Evolutionary conservation across 2,113 vertebrate species (phyloP), one percentile per base, ranked within the genome.

Genomic region (Pterophyllum scalare): DNA sequence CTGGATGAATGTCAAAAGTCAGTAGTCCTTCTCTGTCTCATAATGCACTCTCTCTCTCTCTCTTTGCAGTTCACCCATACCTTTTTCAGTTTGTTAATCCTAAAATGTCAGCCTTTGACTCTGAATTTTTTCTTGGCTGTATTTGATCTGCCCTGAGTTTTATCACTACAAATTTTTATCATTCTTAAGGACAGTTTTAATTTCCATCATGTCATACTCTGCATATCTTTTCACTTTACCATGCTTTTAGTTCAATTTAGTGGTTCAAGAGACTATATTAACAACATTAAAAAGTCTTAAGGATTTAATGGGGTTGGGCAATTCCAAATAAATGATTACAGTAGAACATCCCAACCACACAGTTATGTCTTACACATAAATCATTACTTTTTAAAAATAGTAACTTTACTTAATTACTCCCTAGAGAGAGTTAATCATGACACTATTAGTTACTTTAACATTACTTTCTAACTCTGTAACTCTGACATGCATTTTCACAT

Each of bases 1-100:
- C 92, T 99, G 85, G 98, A 99, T 3, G 98, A 99, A 89, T 99
- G 98, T 90, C 98, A 99, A 86, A 96, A 91, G 96, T 96, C 59
- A 94, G 94, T 89, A 46, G 7, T 57, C 64, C 0, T 31, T 46
- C 33, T 24, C 12, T 57, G 15, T 35, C 12, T 4, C 26, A 5
- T 22, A 38, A 59, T 26, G 46, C 15, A 6, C 28, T 26, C n/a
- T 52, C 33, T 33, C 31, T 33, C 31, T 13, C 49, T 20, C 19
- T 70, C 49, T 31, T 52, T n/a, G 17, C 40, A 15, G 3, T 67
- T 67, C 0, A 22, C 62, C 43, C 4, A 6, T 10, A 7, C 15
- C 24, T 13, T 22, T 67, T 56, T n/a, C 22, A 12, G n/a, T 59
- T 46, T 20, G 0, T 52, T 8, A 15, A 12, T 7, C 17, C 49